Evolutionary conservation across 2,797 vertebrate species (phyloP).

Genomic region (Hylomyscus alleni): DNA sequence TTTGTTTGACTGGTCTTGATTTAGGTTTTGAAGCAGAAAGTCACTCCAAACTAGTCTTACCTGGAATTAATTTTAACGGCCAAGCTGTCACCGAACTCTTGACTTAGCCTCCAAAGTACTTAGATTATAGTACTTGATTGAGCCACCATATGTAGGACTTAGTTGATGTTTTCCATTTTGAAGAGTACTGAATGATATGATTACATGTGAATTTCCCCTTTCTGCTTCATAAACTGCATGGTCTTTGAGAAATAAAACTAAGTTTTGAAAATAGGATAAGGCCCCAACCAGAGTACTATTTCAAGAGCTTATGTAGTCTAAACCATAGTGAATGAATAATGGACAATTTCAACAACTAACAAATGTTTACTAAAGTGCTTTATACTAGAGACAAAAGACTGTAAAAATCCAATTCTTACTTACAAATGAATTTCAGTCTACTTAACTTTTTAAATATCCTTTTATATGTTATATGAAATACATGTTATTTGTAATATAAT

Average conservation of each 20-base stretch:
- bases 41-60: not conserved
- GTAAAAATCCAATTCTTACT: not conserved
- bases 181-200: not conserved
- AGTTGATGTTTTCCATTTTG: not conserved
- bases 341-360: not conserved
- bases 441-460: not conserved
- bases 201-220: not conserved
- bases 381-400: not conserved
- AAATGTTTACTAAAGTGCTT: not conserved
- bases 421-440: not conserved
- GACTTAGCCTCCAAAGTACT: not conserved
- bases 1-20: not conserved
- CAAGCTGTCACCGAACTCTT: not conserved
- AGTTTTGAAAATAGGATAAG: not conserved
- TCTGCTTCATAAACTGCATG: not conserved
- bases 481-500: not conserved
- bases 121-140: not conserved
- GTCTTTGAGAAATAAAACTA: not conserved
- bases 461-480: not conserved
- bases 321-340: not conserved
- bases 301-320: not conserved
- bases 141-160: not conserved
- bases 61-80: not conserved
- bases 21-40: not conserved
- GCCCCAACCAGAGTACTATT: not conserved